Evolutionary conservation across 1,140 invertebrate species (phyloP).

Genomic region (Scaptomyza pallida): DNA sequence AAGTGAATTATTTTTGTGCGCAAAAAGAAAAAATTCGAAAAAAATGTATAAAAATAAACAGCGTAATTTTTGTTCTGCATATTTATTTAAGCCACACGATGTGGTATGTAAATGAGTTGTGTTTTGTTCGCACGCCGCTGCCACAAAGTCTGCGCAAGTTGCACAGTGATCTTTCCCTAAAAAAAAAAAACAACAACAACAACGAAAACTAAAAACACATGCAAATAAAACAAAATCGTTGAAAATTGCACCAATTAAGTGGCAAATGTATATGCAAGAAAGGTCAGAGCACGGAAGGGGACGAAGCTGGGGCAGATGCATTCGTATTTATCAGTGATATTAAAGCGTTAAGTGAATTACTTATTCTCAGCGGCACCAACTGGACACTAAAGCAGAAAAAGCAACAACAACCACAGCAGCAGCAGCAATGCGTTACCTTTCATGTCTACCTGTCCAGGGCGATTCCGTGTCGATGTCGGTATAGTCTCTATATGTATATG

Average conservation of each 20-base stretch:
- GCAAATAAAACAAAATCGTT: conserved; percentile 80
- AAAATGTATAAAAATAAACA: background rate
- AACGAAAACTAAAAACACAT: conserved; percentile 36
- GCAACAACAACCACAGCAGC: conserved; percentile 6
- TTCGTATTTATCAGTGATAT: conserved; percentile 82
- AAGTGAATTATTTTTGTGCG: too few species aligned
- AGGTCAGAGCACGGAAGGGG: background rate
- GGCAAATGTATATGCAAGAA: conserved; percentile 49
- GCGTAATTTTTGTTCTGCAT: too few species aligned
- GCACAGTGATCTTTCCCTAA: conserved; percentile 12
- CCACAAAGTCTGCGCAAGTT: conserved; percentile 72
- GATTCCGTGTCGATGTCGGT: conserved; percentile 27
- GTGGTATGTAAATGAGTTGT: conserved; percentile 66
- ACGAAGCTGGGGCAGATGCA: background rate
- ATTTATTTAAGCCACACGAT: conserved; percentile 41
- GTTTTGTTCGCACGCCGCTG: conserved; percentile 68
- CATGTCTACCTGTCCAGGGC: conserved; percentile 59
- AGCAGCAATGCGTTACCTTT: conserved; percentile 74
- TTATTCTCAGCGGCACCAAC: conserved; percentile 63
- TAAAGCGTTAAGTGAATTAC: conserved; percentile 84
- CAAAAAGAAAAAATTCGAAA: too few species aligned
- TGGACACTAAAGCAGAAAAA: too few species aligned
- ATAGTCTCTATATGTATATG: background rate
- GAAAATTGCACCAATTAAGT: conserved; percentile 80
- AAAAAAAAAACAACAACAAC: too few species aligned